Evolutionary conservation across 2,888 invertebrate genomes (phyloP), one percentile per base, ranked within the genome.

Genomic region (Lissonota sp.): DNA sequence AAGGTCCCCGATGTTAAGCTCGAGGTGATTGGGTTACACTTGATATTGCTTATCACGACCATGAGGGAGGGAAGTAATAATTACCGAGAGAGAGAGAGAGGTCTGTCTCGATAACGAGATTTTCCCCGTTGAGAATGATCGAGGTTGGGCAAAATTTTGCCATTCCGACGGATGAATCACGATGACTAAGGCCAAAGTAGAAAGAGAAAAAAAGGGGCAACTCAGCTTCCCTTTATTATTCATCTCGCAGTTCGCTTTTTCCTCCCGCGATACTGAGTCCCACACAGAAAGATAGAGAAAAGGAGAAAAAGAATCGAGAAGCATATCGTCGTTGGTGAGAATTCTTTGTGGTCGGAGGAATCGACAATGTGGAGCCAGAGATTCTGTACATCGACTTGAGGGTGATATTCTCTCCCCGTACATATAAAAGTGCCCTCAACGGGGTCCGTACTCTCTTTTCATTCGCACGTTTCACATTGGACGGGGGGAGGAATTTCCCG

Each of bases 111-210:
- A 60, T 40, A 10, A 12, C 10, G 55, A 57, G 63, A 42, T 63
- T 63, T 63, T 6, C 44, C 10, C 44, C 39, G 77, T 44, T 37
- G 77, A 60, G 66, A 51, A 66, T 58, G 26, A 26, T 26, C 63
- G 51, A 64, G 46, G 53, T 72, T 46, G 60, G 26, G 66, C 42
- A 46, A 75, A 71, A 80, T 77, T 80, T 72, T 70, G 40, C 39
- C 46, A 44, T 76, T 58, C 7, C 60, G 44, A 46, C 39, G 66
- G 79, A 66, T 82, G 82, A 82, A 79, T 82, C 82, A 82, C 75
- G 75, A 82, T 82, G 79, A 79, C 79, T 82, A 75, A 82, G 75
- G 58, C 58, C 14, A n/a, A 44, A 42, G 53, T 49, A 46, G 73
- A 16, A 53, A 10, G 26, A 39, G 46, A 58, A 26, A 10, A 51